These are phyloP conservation scores for Adrianichthys oophorus DNA, from an alignment of 2,797 vertebrate genomes.

Conservation along the genomic window DNA sequence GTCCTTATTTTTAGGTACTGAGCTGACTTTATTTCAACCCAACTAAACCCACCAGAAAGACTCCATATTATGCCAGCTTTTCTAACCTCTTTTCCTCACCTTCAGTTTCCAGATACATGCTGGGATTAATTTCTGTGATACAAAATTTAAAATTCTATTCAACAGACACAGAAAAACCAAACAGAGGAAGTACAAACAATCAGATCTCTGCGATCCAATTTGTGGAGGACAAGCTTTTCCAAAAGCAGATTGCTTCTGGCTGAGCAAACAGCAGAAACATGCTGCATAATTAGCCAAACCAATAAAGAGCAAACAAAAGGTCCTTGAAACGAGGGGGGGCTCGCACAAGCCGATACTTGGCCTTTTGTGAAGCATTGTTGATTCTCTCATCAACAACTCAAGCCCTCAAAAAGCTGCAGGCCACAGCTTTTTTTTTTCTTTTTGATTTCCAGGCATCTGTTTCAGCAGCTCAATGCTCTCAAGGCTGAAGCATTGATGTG, in stretches of 20 bases:
- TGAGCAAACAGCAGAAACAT: conserved; percentile 51
- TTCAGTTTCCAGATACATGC: not conserved
- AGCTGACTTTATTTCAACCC: too few relatives aligned
- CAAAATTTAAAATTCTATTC: conserved; percentile 5
- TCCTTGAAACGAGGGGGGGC: conserved; percentile 21
- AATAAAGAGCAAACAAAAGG: conserved; percentile 26
- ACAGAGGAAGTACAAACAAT: conserved; percentile 21
- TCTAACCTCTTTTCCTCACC: too few relatives aligned
- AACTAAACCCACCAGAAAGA: not conserved
- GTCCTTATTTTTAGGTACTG: too few relatives aligned
- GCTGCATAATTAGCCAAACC: conserved; percentile 50
- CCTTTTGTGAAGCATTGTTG: conserved; percentile 41
- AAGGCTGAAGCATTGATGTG: conserved; percentile 33
- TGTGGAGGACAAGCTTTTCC: conserved; percentile 24
- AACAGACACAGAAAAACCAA: conserved; percentile 7
- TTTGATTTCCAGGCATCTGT: conserved; percentile 33
- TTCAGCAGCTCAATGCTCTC: conserved; percentile 33
- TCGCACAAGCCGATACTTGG: conserved; percentile 11
- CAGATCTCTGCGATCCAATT: conserved; percentile 44
- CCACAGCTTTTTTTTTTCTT: conserved; percentile 16
- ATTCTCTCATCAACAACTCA: conserved; percentile 51
- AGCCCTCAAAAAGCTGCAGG: conserved; percentile 20
- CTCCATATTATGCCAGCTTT: not conserved
- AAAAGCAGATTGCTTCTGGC: conserved; percentile 41
- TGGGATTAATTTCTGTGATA: not conserved